Conservation (phyloP, 2,797 vertebrate species). For the Gorsachius magnificus region DNA sequence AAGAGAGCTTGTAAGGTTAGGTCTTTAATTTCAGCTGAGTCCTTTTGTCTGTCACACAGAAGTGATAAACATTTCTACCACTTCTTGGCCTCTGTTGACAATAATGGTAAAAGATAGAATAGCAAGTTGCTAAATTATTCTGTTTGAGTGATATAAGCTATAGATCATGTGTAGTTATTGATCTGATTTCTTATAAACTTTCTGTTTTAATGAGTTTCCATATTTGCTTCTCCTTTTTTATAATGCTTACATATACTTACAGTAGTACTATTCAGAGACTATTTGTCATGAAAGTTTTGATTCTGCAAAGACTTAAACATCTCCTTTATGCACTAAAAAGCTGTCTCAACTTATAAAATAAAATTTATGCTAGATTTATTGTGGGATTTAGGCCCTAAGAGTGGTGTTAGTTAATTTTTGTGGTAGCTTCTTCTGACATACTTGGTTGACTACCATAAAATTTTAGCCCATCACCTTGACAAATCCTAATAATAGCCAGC, state of each 20-base stretch:
- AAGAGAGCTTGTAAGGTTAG: not conserved
- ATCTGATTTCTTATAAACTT: not conserved
- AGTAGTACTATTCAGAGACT: not conserved
- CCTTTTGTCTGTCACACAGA: not conserved
- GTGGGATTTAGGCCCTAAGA: not conserved
- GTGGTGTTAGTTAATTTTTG: not conserved
- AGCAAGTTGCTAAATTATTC: slow-evolving; percentile 11
- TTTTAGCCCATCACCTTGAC: not conserved
- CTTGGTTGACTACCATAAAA: not conserved
- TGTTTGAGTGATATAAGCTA: not conserved
- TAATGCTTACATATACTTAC: not conserved
- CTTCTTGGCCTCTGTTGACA: not conserved
- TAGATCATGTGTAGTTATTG: not conserved
- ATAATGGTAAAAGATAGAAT: not conserved
- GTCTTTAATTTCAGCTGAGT: slow-evolving; percentile 11
- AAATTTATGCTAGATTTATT: not conserved
- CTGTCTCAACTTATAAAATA: not conserved
- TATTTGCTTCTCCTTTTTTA: not conserved
- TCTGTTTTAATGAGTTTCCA: not conserved
- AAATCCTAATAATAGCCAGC: not conserved
- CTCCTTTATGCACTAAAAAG: not conserved
- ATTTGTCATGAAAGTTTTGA: not conserved
- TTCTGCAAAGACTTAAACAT: not conserved
- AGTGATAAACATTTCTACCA: not conserved
- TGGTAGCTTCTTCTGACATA: not conserved